phyloP scores from a whole-genome alignment of 2,888 invertebrate genomes.

The Koerneria pararmatus region DNA sequence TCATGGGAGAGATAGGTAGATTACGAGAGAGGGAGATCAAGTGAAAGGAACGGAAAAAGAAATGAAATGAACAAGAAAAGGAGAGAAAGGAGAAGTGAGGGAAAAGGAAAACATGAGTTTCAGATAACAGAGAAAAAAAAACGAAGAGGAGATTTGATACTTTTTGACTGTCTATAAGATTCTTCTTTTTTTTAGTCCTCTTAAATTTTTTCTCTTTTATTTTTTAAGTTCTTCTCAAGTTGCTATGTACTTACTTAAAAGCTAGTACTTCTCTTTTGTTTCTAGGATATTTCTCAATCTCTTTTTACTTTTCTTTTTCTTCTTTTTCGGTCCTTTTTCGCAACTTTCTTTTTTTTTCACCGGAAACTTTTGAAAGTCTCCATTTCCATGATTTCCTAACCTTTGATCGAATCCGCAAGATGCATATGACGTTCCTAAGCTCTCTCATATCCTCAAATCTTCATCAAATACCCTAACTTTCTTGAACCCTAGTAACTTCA shows the following conservation, averaged over 20 bases:
- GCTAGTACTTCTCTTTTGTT: neutral
- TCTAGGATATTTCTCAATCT: neutral
- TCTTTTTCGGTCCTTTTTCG: neutral
- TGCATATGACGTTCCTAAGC: too few relatives aligned
- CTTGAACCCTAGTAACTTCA: too few relatives aligned
- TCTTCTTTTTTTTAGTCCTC: neutral
- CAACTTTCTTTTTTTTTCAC: too few relatives aligned
- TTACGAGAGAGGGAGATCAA: neutral
- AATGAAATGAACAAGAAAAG: too few relatives aligned
- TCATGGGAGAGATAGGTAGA: neutral
- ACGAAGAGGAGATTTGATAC: neutral
- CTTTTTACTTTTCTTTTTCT: neutral
- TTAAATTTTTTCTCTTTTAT: neutral
- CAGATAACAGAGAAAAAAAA: neutral
- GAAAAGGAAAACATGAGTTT: neutral
- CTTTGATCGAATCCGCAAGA: too few relatives aligned
- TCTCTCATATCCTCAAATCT: too few relatives aligned
- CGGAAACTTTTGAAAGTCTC: too few relatives aligned
- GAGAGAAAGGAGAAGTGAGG: neutral
- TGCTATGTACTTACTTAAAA: neutral
- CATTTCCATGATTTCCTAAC: too few relatives aligned
- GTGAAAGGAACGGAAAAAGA: too few relatives aligned
- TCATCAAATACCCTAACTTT: too few relatives aligned
- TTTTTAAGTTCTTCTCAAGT: neutral
- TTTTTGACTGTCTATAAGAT: neutral